Evolutionary conservation across 1,140 invertebrate species (phyloP).

Genomic region (Metaphire vulgaris): DNA sequence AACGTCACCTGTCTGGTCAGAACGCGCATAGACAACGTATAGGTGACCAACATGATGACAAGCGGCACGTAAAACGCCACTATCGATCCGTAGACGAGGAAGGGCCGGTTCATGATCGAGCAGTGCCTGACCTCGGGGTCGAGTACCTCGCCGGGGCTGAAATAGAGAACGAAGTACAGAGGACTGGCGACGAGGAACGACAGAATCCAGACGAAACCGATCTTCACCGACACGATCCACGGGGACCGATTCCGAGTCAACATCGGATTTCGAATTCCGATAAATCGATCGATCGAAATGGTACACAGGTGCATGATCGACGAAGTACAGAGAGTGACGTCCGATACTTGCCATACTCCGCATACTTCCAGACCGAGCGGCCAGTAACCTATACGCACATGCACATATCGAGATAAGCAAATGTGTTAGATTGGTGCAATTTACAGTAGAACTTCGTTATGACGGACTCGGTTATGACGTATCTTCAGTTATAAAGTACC

Average conservation of each 20-base stretch:
- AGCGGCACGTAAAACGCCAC: constrained; percentile 90
- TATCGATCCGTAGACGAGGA: constrained; percentile 69
- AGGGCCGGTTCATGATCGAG: constrained; percentile 72
- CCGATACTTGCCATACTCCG: not conserved
- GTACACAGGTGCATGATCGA: not conserved
- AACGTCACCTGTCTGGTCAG: not conserved
- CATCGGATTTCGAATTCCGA: not conserved
- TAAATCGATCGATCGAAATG: not conserved
- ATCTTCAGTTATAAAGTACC: no score
- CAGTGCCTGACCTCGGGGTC: constrained; percentile 13
- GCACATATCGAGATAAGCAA: no score
- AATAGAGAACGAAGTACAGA: constrained; percentile 71
- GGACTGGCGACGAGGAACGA: constrained; percentile 78
- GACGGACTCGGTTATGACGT: no score
- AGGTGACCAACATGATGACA: constrained; percentile 90
- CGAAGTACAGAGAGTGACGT: not conserved
- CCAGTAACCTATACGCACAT: not conserved
- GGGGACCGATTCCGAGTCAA: not conserved
- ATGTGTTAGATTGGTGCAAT: no score
- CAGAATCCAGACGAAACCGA: constrained; percentile 74
- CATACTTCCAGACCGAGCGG: not conserved
- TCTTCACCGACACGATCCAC: constrained; percentile 58
- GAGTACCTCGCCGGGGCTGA: constrained; percentile 44
- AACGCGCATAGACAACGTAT: constrained; percentile 60
- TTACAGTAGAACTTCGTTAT: no score